Evolutionary conservation across 2,888 invertebrate genomes (phyloP).

Genomic region (Hyalella azteca): DNA sequence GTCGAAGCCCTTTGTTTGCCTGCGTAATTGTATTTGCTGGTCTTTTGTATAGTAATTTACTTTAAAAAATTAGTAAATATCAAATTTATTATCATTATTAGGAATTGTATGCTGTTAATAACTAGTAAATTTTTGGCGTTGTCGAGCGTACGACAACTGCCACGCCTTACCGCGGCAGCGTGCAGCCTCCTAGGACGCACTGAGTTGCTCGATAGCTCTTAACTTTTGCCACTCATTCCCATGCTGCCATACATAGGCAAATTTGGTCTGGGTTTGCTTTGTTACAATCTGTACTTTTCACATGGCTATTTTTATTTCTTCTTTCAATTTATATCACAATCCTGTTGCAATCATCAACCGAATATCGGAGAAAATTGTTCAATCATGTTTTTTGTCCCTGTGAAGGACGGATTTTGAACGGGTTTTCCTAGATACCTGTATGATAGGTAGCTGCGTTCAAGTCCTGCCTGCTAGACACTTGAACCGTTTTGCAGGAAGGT

Average conservation of each 20-base stretch:
- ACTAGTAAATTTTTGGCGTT: background rate
- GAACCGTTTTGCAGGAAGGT: background rate
- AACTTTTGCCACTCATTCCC: conserved; percentile 11
- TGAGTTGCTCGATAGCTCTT: conserved; percentile 18
- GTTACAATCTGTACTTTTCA: too few relatives aligned
- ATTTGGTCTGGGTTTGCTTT: background rate
- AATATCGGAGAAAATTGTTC: too few relatives aligned
- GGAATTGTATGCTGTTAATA: too few relatives aligned
- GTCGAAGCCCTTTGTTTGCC: too few relatives aligned
- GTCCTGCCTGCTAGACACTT: background rate
- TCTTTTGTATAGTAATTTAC: too few relatives aligned
- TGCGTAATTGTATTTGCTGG: too few relatives aligned
- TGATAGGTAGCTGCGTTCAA: conserved; percentile 13
- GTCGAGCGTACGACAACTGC: conserved; percentile 32
- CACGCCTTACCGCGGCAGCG: conserved; percentile 34
- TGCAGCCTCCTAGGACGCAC: conserved; percentile 29
- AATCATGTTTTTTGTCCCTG: too few relatives aligned
- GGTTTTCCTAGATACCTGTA: background rate
- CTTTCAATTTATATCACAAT: too few relatives aligned
- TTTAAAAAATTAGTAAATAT: too few relatives aligned
- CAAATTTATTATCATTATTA: too few relatives aligned
- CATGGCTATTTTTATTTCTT: too few relatives aligned
- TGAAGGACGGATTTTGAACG: conserved; percentile 20
- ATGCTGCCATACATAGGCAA: background rate
- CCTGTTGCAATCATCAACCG: too few relatives aligned